Percentiles rank a stretch among this genome's conserved stretches.
Conservation (phyloP, 2,888 invertebrate species). For the Chaetogeoica ovagalla region DNA sequence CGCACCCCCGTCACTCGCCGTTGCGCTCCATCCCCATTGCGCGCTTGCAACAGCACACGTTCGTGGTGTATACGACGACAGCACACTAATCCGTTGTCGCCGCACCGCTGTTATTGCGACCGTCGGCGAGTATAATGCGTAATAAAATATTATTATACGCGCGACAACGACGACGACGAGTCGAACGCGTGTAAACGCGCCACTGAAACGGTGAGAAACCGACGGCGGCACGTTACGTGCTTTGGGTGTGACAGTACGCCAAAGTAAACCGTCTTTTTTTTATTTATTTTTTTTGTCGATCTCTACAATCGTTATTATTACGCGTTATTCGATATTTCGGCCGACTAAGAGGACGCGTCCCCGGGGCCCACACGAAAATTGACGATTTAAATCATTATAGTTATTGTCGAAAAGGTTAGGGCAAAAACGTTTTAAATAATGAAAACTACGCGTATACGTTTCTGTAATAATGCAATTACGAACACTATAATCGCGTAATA, state of each 20-base stretch:
- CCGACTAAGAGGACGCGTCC: no score
- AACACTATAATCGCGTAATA: no score
- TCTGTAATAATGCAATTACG: no score
- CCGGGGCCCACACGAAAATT: no score
- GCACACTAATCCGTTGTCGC: slow-evolving; percentile 34
- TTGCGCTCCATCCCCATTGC: neutral
- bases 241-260: slow-evolving; percentile 40
- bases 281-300: no score
- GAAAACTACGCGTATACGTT: no score
- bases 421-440: no score
- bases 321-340: no score
- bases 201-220: slow-evolving; percentile 23
- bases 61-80: neutral
- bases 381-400: no score
- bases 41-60: no score
- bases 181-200: neutral
- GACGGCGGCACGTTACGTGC: slow-evolving; percentile 37
- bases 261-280: neutral
- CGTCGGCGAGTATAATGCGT: neutral
- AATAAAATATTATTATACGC: neutral
- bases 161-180: neutral
- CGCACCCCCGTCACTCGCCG: neutral
- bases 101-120: slow-evolving; percentile 1
- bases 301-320: no score
- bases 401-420: no score